phyloP scores from a whole-genome alignment of 2,888 invertebrate genomes.

The Heteromurus nitidus region DNA sequence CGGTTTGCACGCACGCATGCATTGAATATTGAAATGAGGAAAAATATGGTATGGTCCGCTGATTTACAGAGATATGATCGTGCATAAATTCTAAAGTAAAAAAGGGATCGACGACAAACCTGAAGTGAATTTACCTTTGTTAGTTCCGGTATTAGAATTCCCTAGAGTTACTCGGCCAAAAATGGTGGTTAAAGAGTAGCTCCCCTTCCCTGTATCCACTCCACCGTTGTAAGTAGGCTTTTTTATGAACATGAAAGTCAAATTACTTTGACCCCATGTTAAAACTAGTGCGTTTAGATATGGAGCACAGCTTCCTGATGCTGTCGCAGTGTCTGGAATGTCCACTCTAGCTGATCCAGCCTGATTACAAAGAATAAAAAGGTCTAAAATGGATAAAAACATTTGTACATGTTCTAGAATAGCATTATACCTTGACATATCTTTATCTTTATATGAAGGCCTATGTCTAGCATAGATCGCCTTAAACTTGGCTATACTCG shows the following conservation, averaged over 20 bases:
- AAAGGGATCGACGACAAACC: slow-evolving; percentile 29
- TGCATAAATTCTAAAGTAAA: slow-evolving; percentile 56
- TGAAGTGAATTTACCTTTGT: slow-evolving; percentile 12
- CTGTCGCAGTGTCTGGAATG: slow-evolving; percentile 51
- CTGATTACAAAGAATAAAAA: slow-evolving; percentile 33
- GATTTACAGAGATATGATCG: slow-evolving; percentile 62
- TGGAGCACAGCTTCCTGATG: slow-evolving; percentile 49
- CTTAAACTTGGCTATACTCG: too few relatives aligned
- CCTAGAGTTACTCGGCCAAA: slow-evolving; percentile 44
- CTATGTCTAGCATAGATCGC: too few relatives aligned
- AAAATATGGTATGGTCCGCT: slow-evolving; percentile 33
- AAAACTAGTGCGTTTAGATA: slow-evolving; percentile 52
- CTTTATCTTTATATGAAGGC: too few relatives aligned
- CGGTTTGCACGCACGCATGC: not conserved
- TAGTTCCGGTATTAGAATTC: slow-evolving; percentile 51
- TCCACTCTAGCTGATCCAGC: slow-evolving; percentile 45
- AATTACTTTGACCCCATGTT: slow-evolving; percentile 48
- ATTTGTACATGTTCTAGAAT: too few relatives aligned
- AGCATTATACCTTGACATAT: too few relatives aligned
- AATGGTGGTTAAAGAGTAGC: slow-evolving; percentile 45
- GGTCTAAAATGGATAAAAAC: too few relatives aligned
- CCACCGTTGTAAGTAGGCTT: slow-evolving; percentile 45
- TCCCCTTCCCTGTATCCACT: slow-evolving; percentile 48
- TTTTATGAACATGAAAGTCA: slow-evolving; percentile 64
- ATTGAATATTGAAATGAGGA: slow-evolving; percentile 52